These are phyloP conservation scores for Tiliacea aurago DNA, from an alignment of 2,888 invertebrate genomes.

Conservation along the genomic window DNA sequence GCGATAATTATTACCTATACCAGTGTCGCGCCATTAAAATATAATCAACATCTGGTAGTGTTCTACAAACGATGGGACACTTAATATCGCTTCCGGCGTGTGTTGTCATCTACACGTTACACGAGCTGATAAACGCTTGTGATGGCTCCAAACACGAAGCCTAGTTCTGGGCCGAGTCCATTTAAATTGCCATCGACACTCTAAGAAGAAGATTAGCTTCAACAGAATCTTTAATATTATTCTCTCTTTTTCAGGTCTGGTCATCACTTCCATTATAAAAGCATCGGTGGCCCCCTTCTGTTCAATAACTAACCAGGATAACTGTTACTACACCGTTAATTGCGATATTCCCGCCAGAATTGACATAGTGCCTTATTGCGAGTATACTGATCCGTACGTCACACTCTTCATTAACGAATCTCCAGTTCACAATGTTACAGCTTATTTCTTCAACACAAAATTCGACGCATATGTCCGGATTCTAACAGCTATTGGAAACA, in stretches of 20 bases:
- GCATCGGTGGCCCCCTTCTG: constrained; percentile 20
- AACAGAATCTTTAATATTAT: background rate
- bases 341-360: constrained; percentile 30
- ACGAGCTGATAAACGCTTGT: background rate
- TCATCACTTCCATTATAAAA: constrained; percentile 17
- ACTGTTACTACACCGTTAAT: constrained; percentile 53
- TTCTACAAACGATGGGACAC: background rate
- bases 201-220: background rate
- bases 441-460: constrained; percentile 30
- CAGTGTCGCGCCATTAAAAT: background rate
- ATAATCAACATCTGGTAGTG: background rate
- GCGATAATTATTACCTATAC: constrained; percentile 18
- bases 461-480: constrained; percentile 41
- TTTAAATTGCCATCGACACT: background rate
- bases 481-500: constrained; percentile 41
- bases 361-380: constrained; percentile 24
- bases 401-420: constrained; percentile 50
- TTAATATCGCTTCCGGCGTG: background rate
- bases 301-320: constrained; percentile 29
- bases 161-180: background rate
- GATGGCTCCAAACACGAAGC: background rate
- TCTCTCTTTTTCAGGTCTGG: constrained; percentile 45
- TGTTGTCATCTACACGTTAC: background rate
- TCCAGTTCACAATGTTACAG: constrained; percentile 16
- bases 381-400: constrained; percentile 35